Percentiles rank a stretch among this genome's conserved stretches.
These are phyloP conservation scores for Pelobates fuscus DNA, from an alignment of 2,113 vertebrate genomes.

Conservation along the genomic window DNA sequence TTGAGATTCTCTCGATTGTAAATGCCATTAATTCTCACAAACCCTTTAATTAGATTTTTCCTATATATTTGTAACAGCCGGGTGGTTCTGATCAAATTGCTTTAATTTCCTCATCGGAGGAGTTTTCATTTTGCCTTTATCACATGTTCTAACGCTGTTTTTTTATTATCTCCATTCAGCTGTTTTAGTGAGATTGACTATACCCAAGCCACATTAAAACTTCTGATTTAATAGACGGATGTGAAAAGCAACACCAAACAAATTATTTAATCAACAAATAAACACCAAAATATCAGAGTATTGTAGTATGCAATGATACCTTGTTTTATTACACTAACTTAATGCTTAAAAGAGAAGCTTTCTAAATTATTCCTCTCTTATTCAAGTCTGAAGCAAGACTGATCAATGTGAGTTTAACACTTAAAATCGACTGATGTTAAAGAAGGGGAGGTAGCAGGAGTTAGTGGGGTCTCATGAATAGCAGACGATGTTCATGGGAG, in stretches of 20 bases:
- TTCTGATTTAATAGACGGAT: neutral
- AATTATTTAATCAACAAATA: neutral
- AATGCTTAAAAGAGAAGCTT: too few relatives aligned
- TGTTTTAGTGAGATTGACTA: constrained; percentile 10
- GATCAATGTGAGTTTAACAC: too few relatives aligned
- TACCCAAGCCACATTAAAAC: neutral
- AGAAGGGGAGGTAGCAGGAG: too few relatives aligned
- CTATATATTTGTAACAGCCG: constrained; percentile 51
- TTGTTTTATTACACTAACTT: too few relatives aligned
- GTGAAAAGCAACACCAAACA: neutral
- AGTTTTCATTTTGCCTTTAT: constrained; percentile 51
- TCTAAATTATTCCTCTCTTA: too few relatives aligned
- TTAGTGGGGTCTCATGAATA: too few relatives aligned
- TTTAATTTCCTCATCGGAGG: constrained; percentile 48
- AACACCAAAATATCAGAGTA: too few relatives aligned
- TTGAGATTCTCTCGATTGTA: constrained; percentile 50
- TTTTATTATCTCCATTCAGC: constrained; percentile 16
- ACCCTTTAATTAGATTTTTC: constrained; percentile 54
- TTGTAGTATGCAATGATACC: too few relatives aligned
- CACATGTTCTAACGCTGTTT: constrained; percentile 8
- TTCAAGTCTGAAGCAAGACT: too few relatives aligned
- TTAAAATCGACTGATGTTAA: too few relatives aligned
- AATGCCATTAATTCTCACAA: constrained; percentile 55
- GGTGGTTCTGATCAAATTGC: constrained; percentile 50
- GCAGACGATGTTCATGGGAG: too few relatives aligned